These are phyloP conservation scores for Chloroclysta siterata DNA, from an alignment of 2,888 invertebrate genomes.

Conservation along the genomic window DNA sequence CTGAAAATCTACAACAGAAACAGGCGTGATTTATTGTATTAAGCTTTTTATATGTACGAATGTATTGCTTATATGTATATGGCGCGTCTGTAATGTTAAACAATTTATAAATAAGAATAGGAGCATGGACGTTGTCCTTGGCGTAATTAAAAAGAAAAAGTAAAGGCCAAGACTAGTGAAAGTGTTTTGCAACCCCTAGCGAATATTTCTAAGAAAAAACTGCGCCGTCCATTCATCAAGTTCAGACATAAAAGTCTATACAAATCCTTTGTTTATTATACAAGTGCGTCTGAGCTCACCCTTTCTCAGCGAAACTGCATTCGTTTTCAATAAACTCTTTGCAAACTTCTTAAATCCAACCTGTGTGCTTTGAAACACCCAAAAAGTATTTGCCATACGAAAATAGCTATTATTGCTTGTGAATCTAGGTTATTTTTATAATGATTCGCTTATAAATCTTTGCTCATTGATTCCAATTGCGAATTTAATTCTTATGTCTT, in stretches of 20 bases:
- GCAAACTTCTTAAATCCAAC: conserved; percentile 53
- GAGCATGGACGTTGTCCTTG: background rate
- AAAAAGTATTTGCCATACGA: conserved; percentile 18
- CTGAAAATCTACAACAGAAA: too few species aligned
- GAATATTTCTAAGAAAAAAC: conserved; percentile 26
- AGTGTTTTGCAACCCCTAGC: conserved; percentile 32
- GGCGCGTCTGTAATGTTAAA: too few species aligned
- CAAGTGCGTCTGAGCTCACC: conserved; percentile 64
- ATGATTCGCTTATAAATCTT: background rate
- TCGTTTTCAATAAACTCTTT: conserved; percentile 78
- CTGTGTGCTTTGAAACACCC: conserved; percentile 36
- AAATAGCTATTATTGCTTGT: conserved; percentile 25
- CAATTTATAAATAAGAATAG: background rate
- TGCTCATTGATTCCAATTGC: background rate
- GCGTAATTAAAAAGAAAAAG: background rate
- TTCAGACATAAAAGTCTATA: conserved; percentile 73
- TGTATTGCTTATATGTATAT: too few species aligned
- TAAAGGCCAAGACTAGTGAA: conserved; percentile 35
- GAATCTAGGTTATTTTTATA: background rate
- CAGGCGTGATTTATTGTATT: too few species aligned
- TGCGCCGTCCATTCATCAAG: conserved; percentile 45
- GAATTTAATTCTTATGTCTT: conserved; percentile 24
- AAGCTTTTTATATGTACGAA: too few species aligned
- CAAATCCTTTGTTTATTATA: conserved; percentile 72
- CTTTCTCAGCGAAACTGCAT: conserved; percentile 72